Evolutionary conservation across 2,888 invertebrate genomes (phyloP), one percentile per base, ranked within the genome.

Genomic region (Lasioglossum vierecki): DNA sequence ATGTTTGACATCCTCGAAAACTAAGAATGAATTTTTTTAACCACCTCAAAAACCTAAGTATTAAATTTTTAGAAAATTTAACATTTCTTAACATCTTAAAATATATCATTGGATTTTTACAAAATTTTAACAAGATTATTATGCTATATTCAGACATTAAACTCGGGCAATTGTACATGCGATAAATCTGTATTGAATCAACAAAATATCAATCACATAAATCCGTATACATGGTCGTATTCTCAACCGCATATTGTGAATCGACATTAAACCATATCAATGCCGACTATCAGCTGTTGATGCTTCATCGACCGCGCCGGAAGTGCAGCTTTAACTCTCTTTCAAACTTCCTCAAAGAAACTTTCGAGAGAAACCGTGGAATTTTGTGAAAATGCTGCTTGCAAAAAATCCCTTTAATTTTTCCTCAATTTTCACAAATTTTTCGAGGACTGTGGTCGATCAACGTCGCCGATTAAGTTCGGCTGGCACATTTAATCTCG

Each of bases 201-300:
- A 26, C 13, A 26, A 11, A n/a, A 60, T 30, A 30, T 60, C 13
- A 26, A 60, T 60, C 13, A 60, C 26, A 26, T 13, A 26, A 26
- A 30, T 66, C 18, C 30, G 66, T 30, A 35, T 30, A 26, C 4
- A 63, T 63, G 15, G 63, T 1, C 35, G 35, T 15, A 41, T 39
- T 39, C 9, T 9, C 39, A 68, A 22, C 39, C 11, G 68, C 39
- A 41, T 22, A 39, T 39, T 68, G 22, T 68, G 68, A 41, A 39
- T 39, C 68, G 39, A 68, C 39, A 35, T 68, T 68, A 68, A 68
- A 68, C 39, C 39, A 18, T 22, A 68, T 9, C 18, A 4, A 11
- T 41, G 39, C n/a, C 8, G 35, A 35, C 22, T 26, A 82, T 86
- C 82, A 68, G 74, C 72, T 75, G 85, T 44, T 72, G 80, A 76